Evolutionary conservation across 2,797 vertebrate species (phyloP).

Genomic region (Numenius phaeopus): DNA sequence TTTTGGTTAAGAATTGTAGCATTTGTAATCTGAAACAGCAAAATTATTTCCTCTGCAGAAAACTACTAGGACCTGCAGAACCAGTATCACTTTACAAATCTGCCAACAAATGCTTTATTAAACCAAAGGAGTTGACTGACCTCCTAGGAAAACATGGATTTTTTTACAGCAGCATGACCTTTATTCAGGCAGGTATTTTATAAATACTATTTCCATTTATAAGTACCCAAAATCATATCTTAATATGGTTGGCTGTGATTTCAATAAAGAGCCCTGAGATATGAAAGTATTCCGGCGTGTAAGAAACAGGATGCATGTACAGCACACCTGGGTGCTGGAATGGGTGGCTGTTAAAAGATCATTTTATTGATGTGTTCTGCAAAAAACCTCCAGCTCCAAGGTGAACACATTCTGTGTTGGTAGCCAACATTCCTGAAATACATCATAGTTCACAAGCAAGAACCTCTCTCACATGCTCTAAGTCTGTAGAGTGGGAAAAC

Average conservation of each 20-base stretch:
- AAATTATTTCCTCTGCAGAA: not conserved
- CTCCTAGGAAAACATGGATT: not conserved
- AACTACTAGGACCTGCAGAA: not conserved
- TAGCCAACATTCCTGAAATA: constrained; percentile 20
- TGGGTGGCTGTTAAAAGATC: not conserved
- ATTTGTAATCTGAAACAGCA: not conserved
- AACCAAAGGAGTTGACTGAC: not conserved
- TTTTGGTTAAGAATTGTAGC: not conserved
- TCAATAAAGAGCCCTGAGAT: not conserved
- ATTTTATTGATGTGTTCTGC: not conserved
- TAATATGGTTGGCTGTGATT: not conserved
- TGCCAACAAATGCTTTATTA: constrained; percentile 12
- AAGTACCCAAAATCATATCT: not conserved
- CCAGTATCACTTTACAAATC: not conserved
- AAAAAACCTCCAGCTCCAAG: constrained; percentile 9
- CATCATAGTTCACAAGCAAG: not conserved
- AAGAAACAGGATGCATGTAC: not conserved
- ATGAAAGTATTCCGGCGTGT: not conserved
- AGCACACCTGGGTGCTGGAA: not conserved
- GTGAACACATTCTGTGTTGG: not conserved
- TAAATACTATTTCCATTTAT: constrained; percentile 1
- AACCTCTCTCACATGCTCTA: not conserved
- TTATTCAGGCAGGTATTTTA: not conserved
- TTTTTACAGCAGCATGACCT: not conserved
- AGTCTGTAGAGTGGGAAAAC: not conserved